Evolutionary conservation across 2,797 vertebrate species (phyloP).

Genomic region (Muscicapa comitata): DNA sequence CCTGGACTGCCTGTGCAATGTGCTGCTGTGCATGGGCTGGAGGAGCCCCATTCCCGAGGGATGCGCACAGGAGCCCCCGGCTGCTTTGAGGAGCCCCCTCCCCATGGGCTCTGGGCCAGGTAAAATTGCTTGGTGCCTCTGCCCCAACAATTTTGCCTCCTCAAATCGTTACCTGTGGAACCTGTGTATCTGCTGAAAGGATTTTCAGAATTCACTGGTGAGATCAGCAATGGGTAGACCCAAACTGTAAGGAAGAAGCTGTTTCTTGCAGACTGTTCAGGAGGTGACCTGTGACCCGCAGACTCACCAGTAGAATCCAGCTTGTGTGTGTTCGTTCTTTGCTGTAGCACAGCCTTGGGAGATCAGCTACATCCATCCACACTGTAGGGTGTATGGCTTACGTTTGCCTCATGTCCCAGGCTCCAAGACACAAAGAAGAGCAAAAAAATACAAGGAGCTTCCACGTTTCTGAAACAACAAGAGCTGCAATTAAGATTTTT

Average conservation of each 20-base stretch:
- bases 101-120: not conserved
- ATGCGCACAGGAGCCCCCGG: accelerated
- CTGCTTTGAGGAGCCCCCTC: not conserved
- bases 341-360: not conserved
- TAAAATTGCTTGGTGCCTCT: not conserved
- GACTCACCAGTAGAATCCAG: accelerated
- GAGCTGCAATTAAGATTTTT: not conserved
- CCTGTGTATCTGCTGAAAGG: not conserved
- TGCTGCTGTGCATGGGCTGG: accelerated
- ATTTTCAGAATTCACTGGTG: not conserved
- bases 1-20: not conserved
- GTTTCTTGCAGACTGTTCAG: not conserved
- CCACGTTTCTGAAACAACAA: not conserved
- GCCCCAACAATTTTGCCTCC: accelerated
- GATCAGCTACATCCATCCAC: not conserved
- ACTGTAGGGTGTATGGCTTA: not conserved
- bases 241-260: not conserved
- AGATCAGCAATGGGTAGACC: not conserved
- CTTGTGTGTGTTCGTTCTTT: not conserved
- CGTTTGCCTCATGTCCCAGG: not conserved
- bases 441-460: not conserved
- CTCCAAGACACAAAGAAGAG: not conserved
- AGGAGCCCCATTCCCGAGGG: not conserved
- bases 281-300: not conserved
- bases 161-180: not conserved